A percentile compares a stretch with the other conserved stretches of the same genome.
These are phyloP conservation scores for Cephus spinipes DNA, from an alignment of 2,888 invertebrate species.

Conservation along the genomic window DNA sequence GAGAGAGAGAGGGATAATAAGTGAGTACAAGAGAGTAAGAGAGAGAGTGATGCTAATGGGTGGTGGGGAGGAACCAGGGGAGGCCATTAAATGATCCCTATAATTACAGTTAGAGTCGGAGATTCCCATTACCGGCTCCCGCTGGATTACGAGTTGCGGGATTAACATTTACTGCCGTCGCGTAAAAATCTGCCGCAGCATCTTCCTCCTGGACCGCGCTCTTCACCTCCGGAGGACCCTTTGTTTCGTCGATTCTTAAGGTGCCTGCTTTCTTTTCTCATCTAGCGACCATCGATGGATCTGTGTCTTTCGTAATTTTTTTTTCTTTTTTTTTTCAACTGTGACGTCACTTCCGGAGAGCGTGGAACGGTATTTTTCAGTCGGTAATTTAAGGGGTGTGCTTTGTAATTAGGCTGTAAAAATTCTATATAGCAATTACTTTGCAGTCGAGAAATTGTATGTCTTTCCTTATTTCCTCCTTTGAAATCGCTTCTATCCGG, in stretches of 20 bases:
- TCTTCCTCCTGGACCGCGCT: constrained; percentile 29
- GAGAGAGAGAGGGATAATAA: constrained; percentile 12
- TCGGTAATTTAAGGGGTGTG: too few species aligned
- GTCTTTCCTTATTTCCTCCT: not conserved
- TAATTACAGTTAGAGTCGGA: constrained; percentile 56
- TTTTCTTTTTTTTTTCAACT: not conserved
- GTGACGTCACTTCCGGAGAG: not conserved
- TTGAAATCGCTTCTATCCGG: not conserved
- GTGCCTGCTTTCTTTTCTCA: not conserved
- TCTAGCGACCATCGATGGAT: not conserved
- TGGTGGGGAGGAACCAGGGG: constrained; percentile 23
- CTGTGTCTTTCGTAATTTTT: not conserved
- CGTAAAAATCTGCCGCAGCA: constrained; percentile 45
- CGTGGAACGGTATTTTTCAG: not conserved
- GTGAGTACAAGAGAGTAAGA: constrained; percentile 8
- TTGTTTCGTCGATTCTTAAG: constrained; percentile 26
- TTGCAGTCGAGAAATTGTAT: not conserved
- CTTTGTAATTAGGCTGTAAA: not conserved
- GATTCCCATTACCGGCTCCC: constrained; percentile 41
- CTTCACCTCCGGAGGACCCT: constrained; percentile 5
- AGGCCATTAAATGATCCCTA: constrained; percentile 59
- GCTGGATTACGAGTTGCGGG: constrained; percentile 48
- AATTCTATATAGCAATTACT: not conserved
- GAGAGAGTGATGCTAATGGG: constrained; percentile 26
- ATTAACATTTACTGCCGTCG: constrained; percentile 51